phyloP scores from a whole-genome alignment of 1,140 invertebrate species.

The Delia radicum region DNA sequence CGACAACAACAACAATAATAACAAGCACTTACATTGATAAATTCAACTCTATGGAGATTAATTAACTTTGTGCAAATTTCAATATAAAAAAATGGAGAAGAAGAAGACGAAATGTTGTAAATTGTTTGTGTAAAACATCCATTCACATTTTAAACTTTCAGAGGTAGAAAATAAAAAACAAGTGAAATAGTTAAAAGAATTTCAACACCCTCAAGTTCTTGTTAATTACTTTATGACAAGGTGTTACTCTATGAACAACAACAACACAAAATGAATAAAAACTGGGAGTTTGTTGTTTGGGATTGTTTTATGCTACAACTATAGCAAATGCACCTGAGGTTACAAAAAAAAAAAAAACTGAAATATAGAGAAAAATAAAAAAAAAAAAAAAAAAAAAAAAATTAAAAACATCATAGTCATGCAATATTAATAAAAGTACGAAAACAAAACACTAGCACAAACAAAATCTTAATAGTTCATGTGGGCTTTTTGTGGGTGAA shows the following conservation, averaged over 20 bases:
- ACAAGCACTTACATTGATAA: conserved; percentile 4
- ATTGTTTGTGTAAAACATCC: not conserved
- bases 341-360: too few relatives aligned
- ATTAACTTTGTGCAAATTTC: not conserved
- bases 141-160: not conserved
- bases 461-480: too few relatives aligned
- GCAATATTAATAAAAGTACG: too few relatives aligned
- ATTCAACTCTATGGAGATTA: not conserved
- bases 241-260: not conserved
- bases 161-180: not conserved
- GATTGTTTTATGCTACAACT: not conserved
- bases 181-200: not conserved
- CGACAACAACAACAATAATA: not conserved
- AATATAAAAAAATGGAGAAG: not conserved
- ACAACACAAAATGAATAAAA: not conserved
- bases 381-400: too few relatives aligned
- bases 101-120: not conserved
- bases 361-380: too few relatives aligned
- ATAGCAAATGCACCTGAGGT: not conserved
- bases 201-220: not conserved
- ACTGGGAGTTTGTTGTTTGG: not conserved
- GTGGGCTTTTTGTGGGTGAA: too few relatives aligned
- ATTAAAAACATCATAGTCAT: too few relatives aligned
- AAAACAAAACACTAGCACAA: too few relatives aligned
- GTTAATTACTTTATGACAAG: not conserved